A percentile compares a stretch with the other conserved stretches of the same genome.
These are phyloP conservation scores for Lymantria monacha DNA, from an alignment of 2,888 invertebrate genomes.

Conservation along the genomic window DNA sequence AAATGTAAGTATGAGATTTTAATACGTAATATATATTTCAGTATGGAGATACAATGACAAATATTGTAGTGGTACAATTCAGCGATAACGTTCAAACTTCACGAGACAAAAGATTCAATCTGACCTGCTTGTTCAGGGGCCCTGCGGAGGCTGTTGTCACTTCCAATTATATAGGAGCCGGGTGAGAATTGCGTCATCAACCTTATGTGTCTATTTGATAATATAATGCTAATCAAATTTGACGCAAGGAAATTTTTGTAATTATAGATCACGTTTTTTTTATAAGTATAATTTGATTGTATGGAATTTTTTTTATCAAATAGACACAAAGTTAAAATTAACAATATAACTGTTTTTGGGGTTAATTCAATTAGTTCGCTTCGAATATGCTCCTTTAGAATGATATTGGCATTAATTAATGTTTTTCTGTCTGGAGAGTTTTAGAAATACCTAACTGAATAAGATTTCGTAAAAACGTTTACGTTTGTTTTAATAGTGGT, in stretches of 20 bases:
- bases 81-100: constrained; percentile 96
- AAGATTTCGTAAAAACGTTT: constrained; percentile 30
- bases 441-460: constrained; percentile 33
- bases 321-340: constrained; percentile 21
- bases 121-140: constrained; percentile 95
- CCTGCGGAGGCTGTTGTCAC: constrained; percentile 97
- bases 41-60: constrained; percentile 96
- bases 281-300: constrained; percentile 1
- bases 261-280: neutral
- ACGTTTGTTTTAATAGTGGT: constrained; percentile 37
- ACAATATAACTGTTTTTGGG: constrained; percentile 31
- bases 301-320: constrained; percentile 11
- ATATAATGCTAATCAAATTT: constrained; percentile 1
- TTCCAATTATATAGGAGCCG: constrained; percentile 95
- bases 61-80: constrained; percentile 96
- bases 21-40: constrained; percentile 43
- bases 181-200: constrained; percentile 80
- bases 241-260: neutral
- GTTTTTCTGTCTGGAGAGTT: constrained; percentile 31
- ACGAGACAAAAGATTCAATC: constrained; percentile 93
- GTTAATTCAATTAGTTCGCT: constrained; percentile 28
- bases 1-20: too few species aligned
- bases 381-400: constrained; percentile 20
- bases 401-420: constrained; percentile 23
- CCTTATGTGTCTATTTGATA: constrained; percentile 40